Base-by-base conservation (phyloP, 2,888 invertebrate genomes). In the Rhamnusium bicolor region DNA sequence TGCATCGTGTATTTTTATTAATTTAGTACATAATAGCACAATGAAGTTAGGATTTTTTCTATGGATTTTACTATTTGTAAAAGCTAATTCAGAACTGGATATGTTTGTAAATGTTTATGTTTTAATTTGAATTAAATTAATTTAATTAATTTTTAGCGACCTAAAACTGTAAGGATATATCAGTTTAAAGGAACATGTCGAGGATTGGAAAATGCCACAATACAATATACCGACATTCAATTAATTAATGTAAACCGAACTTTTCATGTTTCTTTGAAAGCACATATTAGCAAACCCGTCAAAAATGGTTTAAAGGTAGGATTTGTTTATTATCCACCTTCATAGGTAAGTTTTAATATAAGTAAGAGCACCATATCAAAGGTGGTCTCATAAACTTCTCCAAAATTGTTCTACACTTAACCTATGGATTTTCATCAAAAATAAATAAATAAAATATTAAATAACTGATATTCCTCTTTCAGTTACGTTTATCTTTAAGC, bases 161-260 rank as follows among this genome's bases (percentile, higher is more conserved):
- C 77, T 66, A 83, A 81, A 71, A 78, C 80, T 0, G 47, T 83
- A 19, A 77, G 79, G 70, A 65, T 83, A 16, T 77, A 82, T 32
- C 76, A 77, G 8, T 78, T 82, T 49, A 71, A 73, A 68, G 82
- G 82, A 40, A 70, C 51, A 21, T 82, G 82, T 71, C 74, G 74
- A 53, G 77, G 77, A 47, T 63, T 76, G 63, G 70, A 72, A 49
- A 78, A 81, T 60, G 71, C 79, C 10, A 68, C 77, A 1, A 24
- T 79, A 7, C 72, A 70, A 16, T 71, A 77, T 6, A 60, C 69
- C n/a, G 72, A 82, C 58, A 69, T 81, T n/a, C 78, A 72, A n/a
- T 40, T 81, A 21, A 51, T 19, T 3, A 78, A 74, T 58, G 60
- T 74, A 0, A 80, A 81, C 21, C 76, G 79, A 49, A 71, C 78